Evolutionary conservation across 2,888 invertebrate species (phyloP), one percentile per base, ranked within the genome.

Genomic region (Zygothrica quintamaculata): DNA sequence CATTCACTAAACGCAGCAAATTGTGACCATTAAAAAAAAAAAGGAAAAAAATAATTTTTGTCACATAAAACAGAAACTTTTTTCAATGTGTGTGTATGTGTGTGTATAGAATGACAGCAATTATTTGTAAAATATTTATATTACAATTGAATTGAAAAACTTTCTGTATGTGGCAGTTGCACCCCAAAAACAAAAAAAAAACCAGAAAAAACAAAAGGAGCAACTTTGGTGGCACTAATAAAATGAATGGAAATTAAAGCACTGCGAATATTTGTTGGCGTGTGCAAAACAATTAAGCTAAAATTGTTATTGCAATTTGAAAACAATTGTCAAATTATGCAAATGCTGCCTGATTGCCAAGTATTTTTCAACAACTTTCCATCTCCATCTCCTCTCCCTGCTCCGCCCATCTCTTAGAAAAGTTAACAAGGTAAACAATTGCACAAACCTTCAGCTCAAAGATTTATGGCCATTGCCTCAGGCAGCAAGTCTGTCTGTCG

Each of bases 291-390:
- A 84, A 86, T 87, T 87, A 87, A 85, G 78, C 73, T 82, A 81
- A 88, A 88, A 84, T 88, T 86, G 82, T 88, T 88, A 82, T 87
- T 81, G 81, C 88, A 84, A 87, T 84, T 85, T 77, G 77, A 84
- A 88, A 88, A 88, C 88, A 89, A 89, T 89, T 88, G 88, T 88
- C 88, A 88, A 88, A 88, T 88, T 89, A 89, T 89, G 88, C 81
- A 89, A 89, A 89, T 89, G 65, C 62, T 65, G 65, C 51, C 71
- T 74, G 74, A 75, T 74, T 75, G 67, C 71, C 65, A 66, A 62
- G 70, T 61, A 53, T 58, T 62, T 74, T 65, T 65, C 55, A 61
- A 52, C 60, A 60, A 37, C 6, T 31, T 6, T 31, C 26, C 1
- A 1, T 26, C n/a, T 18, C 13, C 18, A 8, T n/a, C n/a, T n/a